phyloP scores from a whole-genome alignment of 2,888 invertebrate genomes.

The Mechanitis mazaeus region DNA sequence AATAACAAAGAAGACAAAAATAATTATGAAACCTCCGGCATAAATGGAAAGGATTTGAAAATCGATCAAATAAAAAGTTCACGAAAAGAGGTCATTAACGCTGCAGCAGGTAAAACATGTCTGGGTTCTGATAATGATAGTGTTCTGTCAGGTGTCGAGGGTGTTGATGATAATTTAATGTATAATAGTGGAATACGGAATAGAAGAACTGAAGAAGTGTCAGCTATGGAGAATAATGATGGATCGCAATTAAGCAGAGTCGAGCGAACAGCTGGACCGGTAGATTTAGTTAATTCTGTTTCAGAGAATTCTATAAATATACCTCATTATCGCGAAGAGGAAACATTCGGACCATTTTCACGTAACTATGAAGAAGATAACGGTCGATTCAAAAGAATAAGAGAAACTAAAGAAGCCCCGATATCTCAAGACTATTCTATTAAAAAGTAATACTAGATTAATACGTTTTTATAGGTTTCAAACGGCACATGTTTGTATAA shows the following conservation, averaged over 20 bases:
- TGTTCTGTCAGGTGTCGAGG: constrained; percentile 58
- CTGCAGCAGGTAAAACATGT: constrained; percentile 41
- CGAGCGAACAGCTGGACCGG: constrained; percentile 18
- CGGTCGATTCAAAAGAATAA: constrained; percentile 60
- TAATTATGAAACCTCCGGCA: constrained; percentile 8
- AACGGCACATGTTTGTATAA: constrained; percentile 11
- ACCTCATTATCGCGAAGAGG: constrained; percentile 52
- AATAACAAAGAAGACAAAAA: constrained; percentile 18
- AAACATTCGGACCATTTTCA: constrained; percentile 54
- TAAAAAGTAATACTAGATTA: constrained; percentile 6
- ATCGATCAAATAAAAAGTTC: constrained; percentile 16
- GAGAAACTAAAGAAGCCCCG: constrained; percentile 45
- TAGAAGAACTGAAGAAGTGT: constrained; percentile 41
- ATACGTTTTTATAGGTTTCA: not conserved
- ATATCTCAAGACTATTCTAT: constrained; percentile 27
- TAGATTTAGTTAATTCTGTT: constrained; percentile 34
- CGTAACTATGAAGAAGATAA: constrained; percentile 52
- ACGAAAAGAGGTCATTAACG: constrained; percentile 27
- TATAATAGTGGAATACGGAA: constrained; percentile 46
- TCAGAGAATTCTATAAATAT: constrained; percentile 41
- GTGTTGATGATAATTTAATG: constrained; percentile 64
- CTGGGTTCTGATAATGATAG: constrained; percentile 62
- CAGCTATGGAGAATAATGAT: constrained; percentile 10
- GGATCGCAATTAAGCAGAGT: constrained; percentile 10
- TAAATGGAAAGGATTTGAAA: constrained; percentile 18